phyloP scores from a whole-genome alignment of 2,113 vertebrate species.

The Nycticorax nycticorax region DNA sequence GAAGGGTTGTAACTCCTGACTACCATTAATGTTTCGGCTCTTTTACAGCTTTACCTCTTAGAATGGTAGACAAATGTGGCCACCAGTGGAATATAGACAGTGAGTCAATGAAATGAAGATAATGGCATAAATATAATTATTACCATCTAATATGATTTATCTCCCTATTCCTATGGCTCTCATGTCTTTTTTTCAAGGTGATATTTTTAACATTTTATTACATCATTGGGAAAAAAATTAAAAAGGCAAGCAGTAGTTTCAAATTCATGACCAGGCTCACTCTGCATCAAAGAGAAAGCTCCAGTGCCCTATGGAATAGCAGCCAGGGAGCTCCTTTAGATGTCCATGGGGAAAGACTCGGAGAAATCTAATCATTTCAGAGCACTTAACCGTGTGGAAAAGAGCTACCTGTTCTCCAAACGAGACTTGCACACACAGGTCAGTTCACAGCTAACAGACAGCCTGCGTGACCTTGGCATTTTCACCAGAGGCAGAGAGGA shows the following conservation, averaged over 20 bases:
- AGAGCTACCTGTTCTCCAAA: neutral
- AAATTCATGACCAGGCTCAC: neutral
- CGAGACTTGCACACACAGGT: accelerated
- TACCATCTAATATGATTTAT: neutral
- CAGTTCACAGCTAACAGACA: neutral
- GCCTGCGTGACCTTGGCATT: accelerated
- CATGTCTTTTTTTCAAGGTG: neutral
- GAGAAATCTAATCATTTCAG: neutral
- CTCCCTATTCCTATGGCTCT: neutral
- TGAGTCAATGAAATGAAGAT: neutral
- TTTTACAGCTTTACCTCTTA: neutral
- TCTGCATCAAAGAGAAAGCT: neutral
- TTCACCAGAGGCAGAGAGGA: neutral
- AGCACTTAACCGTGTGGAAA: neutral
- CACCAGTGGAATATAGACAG: neutral
- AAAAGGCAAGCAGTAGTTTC: neutral
- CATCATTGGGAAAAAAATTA: neutral
- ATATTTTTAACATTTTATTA: neutral
- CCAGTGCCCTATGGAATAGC: neutral
- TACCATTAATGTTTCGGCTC: neutral
- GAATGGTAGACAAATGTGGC: neutral
- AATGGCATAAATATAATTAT: neutral
- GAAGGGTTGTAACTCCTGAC: neutral
- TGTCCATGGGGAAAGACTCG: neutral
- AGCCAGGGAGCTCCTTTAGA: neutral